These are phyloP conservation scores for Kradibia gibbosae DNA, from an alignment of 1,140 invertebrate species.

Conservation along the genomic window DNA sequence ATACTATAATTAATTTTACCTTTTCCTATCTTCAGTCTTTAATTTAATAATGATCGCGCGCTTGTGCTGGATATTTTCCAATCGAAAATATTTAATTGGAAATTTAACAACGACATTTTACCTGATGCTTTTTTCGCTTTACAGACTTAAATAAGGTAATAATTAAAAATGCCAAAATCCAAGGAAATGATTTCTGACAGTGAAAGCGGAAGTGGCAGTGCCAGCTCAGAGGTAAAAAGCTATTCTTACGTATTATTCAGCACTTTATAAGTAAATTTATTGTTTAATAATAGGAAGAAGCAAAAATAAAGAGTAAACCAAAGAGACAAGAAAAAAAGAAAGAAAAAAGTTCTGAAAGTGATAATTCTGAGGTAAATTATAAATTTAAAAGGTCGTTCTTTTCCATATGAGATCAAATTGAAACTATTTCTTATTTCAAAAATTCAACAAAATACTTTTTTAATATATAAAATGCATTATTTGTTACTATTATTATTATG, in stretches of 20 bases:
- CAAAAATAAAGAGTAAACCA: slow-evolving; percentile 40
- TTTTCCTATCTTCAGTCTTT: too few relatives aligned
- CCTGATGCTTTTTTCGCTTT: too few relatives aligned
- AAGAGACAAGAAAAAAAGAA: slow-evolving; percentile 46
- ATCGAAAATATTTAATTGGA: too few relatives aligned
- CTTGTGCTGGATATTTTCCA: not conserved
- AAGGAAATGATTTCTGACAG: slow-evolving; percentile 59
- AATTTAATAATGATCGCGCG: too few relatives aligned
- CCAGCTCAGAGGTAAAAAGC: slow-evolving; percentile 50
- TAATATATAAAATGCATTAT: too few relatives aligned
- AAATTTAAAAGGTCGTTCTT: not conserved
- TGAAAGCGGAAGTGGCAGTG: slow-evolving; percentile 49
- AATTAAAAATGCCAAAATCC: slow-evolving; percentile 64
- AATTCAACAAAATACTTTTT: too few relatives aligned
- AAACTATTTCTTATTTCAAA: too few relatives aligned
- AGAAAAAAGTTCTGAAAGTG: slow-evolving; percentile 40
- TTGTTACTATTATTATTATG: too few relatives aligned
- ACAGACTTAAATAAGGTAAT: too few relatives aligned
- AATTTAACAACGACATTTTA: too few relatives aligned
- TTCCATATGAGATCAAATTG: not conserved
- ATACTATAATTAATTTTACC: too few relatives aligned
- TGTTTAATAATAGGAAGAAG: slow-evolving; percentile 46
- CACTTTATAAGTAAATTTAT: slow-evolving; percentile 33
- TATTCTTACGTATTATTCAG: slow-evolving; percentile 36
- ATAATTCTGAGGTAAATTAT: slow-evolving; percentile 44